A percentile compares a stretch with the other conserved stretches of the same genome.
These are phyloP conservation scores for Fringilla coelebs DNA, from an alignment of 2,797 vertebrate genomes.

Conservation along the genomic window DNA sequence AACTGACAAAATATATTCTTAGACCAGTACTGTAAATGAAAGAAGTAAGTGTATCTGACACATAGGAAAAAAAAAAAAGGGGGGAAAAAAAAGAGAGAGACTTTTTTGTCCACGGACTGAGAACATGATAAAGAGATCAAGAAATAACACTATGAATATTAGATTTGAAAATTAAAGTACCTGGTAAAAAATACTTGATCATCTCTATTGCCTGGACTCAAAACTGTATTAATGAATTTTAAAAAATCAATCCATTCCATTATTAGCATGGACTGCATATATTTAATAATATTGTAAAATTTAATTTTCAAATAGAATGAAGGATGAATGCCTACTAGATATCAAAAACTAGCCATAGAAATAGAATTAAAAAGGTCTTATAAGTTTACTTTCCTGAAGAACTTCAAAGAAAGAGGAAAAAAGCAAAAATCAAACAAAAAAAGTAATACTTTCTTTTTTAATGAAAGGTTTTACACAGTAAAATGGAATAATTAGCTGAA, in stretches of 20 bases:
- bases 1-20: background rate
- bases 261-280: background rate
- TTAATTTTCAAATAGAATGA: background rate
- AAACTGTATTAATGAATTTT: background rate
- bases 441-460: background rate
- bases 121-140: background rate
- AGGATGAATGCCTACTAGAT: background rate
- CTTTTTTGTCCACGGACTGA: background rate
- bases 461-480: background rate
- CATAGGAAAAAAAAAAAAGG: rapidly evolving
- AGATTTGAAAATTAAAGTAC: background rate
- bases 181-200: background rate
- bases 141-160: background rate
- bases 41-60: background rate
- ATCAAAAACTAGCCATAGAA: background rate
- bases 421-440: background rate
- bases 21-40: background rate
- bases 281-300: background rate
- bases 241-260: background rate
- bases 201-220: background rate
- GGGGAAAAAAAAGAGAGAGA: too few relatives aligned
- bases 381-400: background rate
- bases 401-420: background rate
- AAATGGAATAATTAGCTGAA: background rate
- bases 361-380: background rate